Evolutionary conservation across 2,113 vertebrate species (phyloP), one percentile per base, ranked within the genome.

Genomic region (Microtus oregoni): DNA sequence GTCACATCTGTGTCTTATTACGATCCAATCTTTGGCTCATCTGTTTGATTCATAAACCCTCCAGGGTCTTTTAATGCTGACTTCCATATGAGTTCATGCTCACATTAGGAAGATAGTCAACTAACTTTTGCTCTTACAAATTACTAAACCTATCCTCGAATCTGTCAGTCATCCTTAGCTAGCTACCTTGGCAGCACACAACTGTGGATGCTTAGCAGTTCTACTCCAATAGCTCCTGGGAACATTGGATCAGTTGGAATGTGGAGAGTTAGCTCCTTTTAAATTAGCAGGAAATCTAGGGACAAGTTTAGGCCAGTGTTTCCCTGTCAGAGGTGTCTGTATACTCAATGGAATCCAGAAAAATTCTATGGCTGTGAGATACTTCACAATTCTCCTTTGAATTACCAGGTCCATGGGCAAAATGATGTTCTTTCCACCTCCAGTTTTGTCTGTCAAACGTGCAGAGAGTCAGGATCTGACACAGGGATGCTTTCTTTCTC

Each of bases 1-100:
- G 38, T 76, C 19, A 73, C 93, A 93, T 96, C 92, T 96, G 79
- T 58, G 72, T 96, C 52, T 50, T 47, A 47, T 97, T 96, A 94
- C 7, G 19, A 89, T 47, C 0, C 10, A 50, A 8, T 24, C 22
- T 94, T 78, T 1, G 41, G 17, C 30, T 72, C 41, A 14, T 86
- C 58, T 10, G 2, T 26, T 78, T 97, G 47, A 44, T 86, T 96
- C 76, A 63, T 32, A 92, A 97, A 10, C 28, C 58, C 9, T 20
- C 76, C 58, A 2, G 72, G 55, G 38, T 6, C 61, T 96, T 90
- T 94, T 68, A 92, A 95, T 95, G 13, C 2, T 2, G 0, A 19
- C 44, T 92, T 12, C 72, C 73, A 65, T 85, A 83, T 41, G 94
- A 90, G 55, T 26, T 94, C 92, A 92, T 28, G 11, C 89, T 76